Evolutionary conservation across 2,797 vertebrate species (phyloP).

Genomic region (Danio choprae): DNA sequence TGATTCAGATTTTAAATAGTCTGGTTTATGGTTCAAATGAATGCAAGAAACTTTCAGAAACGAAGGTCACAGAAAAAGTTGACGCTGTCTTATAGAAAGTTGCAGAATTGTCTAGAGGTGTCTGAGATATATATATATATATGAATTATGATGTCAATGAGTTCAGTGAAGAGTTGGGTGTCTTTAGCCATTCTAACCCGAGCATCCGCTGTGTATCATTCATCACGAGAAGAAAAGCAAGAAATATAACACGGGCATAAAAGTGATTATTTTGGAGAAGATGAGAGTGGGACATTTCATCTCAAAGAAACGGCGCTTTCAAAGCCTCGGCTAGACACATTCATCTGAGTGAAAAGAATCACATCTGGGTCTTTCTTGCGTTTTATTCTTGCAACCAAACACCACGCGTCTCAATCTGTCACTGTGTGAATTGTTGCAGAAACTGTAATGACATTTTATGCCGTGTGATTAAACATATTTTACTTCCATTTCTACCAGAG

Average conservation of each 20-base stretch:
- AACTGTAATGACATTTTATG: constrained; percentile 56
- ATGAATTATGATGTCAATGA: constrained; percentile 7
- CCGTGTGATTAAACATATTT: constrained; percentile 52
- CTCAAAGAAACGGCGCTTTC: neutral
- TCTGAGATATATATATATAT: neutral
- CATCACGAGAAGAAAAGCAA: constrained; percentile 9
- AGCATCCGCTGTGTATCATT: neutral
- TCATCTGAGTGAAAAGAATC: constrained; percentile 27
- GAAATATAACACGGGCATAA: constrained; percentile 1
- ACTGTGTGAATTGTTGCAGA: constrained; percentile 21
- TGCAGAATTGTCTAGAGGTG: neutral
- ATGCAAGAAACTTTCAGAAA: neutral
- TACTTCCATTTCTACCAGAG: constrained; percentile 29
- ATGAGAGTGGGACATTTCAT: constrained; percentile 13
- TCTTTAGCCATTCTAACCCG: neutral
- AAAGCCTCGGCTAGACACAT: constrained; percentile 20
- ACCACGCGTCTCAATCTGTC: constrained; percentile 41
- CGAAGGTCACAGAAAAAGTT: neutral
- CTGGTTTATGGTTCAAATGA: neutral
- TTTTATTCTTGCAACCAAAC: constrained; percentile 38
- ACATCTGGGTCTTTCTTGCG: constrained; percentile 7
- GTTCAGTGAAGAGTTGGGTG: neutral
- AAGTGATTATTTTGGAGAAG: constrained; percentile 34
- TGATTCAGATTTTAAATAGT: neutral
- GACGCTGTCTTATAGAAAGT: neutral